phyloP scores from a whole-genome alignment of 2,888 invertebrate genomes.

The Lycophotia porphyrea region DNA sequence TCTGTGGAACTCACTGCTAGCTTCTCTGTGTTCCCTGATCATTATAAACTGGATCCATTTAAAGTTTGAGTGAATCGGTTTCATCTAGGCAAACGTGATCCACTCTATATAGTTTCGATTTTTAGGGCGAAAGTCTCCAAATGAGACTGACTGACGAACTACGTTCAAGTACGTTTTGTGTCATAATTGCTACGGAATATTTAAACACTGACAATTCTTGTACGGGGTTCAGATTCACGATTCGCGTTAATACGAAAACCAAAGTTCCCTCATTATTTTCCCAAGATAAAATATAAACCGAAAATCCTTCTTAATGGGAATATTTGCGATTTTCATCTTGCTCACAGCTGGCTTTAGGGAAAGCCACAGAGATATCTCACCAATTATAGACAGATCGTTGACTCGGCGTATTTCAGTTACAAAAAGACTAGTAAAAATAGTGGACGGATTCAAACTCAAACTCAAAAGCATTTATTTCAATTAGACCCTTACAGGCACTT shows the following conservation, averaged over 20 bases:
- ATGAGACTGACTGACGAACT: background rate
- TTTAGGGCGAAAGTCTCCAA: background rate
- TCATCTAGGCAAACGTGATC: too few relatives aligned
- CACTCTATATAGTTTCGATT: background rate
- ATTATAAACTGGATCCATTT: too few relatives aligned
- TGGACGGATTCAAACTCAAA: too few relatives aligned
- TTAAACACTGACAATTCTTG: background rate
- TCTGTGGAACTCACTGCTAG: too few relatives aligned
- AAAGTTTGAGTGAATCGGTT: too few relatives aligned
- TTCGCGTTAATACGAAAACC: background rate
- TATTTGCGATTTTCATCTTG: conserved; percentile 44
- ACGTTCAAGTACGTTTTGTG: background rate
- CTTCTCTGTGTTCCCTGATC: too few relatives aligned
- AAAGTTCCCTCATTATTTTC: conserved; percentile 6
- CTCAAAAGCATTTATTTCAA: too few relatives aligned
- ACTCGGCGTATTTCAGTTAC: conserved; percentile 57
- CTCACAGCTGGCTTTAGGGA: conserved; percentile 39
- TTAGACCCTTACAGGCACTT: too few relatives aligned
- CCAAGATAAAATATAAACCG: conserved; percentile 21
- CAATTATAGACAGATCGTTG: conserved; percentile 72
- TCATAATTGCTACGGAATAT: background rate
- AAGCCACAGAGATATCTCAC: conserved; percentile 64
- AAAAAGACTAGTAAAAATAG: conserved; percentile 49
- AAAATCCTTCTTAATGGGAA: conserved; percentile 33
- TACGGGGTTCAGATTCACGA: background rate